phyloP scores from a whole-genome alignment of 2,888 invertebrate genomes.

The Ferdinandea cuprea region DNA sequence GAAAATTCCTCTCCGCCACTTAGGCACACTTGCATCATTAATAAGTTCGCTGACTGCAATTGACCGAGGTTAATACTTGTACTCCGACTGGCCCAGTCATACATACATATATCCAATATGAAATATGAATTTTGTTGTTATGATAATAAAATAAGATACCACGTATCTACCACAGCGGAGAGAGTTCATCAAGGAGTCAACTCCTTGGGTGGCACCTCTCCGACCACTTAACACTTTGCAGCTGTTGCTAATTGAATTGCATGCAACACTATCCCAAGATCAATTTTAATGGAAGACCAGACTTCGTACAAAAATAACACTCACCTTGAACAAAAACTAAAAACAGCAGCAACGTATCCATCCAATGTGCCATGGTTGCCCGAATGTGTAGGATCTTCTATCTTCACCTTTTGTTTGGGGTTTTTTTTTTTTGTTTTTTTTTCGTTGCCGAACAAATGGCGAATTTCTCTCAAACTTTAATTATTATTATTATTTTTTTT shows the following conservation, averaged over 20 bases:
- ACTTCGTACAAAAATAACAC: slow-evolving; percentile 26
- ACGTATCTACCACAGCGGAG: neutral
- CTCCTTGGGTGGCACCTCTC: slow-evolving; percentile 57
- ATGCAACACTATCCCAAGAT: slow-evolving; percentile 44
- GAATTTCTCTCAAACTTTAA: slow-evolving; percentile 25
- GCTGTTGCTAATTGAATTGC: slow-evolving; percentile 67
- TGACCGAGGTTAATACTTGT: slow-evolving; percentile 66
- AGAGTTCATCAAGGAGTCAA: slow-evolving; percentile 49
- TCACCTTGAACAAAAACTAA: slow-evolving; percentile 71
- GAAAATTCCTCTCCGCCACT: slow-evolving; percentile 33
- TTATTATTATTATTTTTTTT: slow-evolving; percentile 10
- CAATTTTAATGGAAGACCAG: slow-evolving; percentile 4
- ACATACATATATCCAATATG: slow-evolving; percentile 10
- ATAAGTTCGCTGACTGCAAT: slow-evolving; percentile 74
- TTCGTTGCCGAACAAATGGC: slow-evolving; percentile 20
- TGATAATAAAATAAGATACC: slow-evolving; percentile 24
- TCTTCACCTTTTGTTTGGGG: neutral
- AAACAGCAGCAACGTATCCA: slow-evolving; percentile 70
- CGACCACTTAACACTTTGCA: slow-evolving; percentile 57
- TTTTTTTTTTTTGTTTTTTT: slow-evolving; percentile 4
- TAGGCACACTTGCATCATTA: slow-evolving; percentile 68
- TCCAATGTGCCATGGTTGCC: slow-evolving; percentile 63
- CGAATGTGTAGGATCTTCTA: slow-evolving; percentile 3
- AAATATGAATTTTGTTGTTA: slow-evolving; percentile 30
- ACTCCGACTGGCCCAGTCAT: neutral